Conservation (phyloP, 2,113 vertebrate species). For the Sciurus niger region DNA sequence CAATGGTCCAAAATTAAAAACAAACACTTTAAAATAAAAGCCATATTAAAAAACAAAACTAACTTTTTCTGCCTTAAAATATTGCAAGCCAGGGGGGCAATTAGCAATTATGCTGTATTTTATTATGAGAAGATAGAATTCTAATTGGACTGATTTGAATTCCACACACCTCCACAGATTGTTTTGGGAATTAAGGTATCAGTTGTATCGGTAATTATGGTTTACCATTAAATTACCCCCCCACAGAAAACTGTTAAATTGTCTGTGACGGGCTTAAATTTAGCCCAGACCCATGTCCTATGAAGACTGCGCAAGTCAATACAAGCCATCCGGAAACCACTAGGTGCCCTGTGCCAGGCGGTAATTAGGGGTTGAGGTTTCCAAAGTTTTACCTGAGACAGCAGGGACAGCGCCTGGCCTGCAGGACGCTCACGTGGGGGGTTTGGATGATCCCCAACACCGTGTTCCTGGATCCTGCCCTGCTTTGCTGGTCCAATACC, state of each 20-base stretch:
- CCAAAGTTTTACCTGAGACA: constrained; percentile 82
- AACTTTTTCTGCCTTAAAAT: constrained; percentile 82
- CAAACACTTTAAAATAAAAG: constrained; percentile 77
- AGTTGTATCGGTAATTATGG: constrained; percentile 90
- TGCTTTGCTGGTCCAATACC: neutral
- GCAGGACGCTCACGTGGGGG: constrained; percentile 22
- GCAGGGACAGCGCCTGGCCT: constrained; percentile 59
- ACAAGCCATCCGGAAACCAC: constrained; percentile 88
- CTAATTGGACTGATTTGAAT: constrained; percentile 87
- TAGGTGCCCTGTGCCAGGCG: constrained; percentile 75
- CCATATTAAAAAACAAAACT: constrained; percentile 77
- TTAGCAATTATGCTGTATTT: constrained; percentile 84
- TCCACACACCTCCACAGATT: constrained; percentile 86
- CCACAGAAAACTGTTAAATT: constrained; percentile 85
- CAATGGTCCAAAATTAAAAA: constrained; percentile 77
- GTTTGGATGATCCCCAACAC: neutral
- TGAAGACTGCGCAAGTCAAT: constrained; percentile 84
- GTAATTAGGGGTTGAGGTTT: constrained; percentile 87
- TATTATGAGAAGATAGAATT: constrained; percentile 87
- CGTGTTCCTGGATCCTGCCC: neutral
- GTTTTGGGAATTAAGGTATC: constrained; percentile 87
- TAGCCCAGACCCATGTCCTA: constrained; percentile 84
- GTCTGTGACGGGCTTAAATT: constrained; percentile 89
- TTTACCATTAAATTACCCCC: constrained; percentile 89
- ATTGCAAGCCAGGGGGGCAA: constrained; percentile 73